Percentiles rank a stretch among this genome's conserved stretches.
These are phyloP conservation scores for Athalia circularis DNA, from an alignment of 2,888 invertebrate genomes.

Conservation along the genomic window DNA sequence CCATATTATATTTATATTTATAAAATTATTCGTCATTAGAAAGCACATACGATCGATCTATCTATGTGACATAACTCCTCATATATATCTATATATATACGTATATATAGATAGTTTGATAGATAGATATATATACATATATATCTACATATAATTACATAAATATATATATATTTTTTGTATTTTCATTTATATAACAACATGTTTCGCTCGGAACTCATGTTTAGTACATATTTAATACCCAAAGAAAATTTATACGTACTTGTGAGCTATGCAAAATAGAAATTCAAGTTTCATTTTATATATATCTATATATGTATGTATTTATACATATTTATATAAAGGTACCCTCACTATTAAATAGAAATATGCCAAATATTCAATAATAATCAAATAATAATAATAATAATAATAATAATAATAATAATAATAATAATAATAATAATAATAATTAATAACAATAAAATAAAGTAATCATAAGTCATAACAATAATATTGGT, in stretches of 20 bases:
- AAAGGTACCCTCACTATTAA: slow-evolving; percentile 70
- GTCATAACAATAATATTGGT: slow-evolving; percentile 70
- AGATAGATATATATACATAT: slow-evolving; percentile 64
- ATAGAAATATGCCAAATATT: slow-evolving; percentile 71
- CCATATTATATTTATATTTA: slow-evolving; percentile 72
- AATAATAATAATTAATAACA: slow-evolving; percentile 52
- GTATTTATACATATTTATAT: slow-evolving; percentile 61
- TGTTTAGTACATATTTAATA: slow-evolving; percentile 67
- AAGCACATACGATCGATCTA: slow-evolving; percentile 72
- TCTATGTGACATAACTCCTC: slow-evolving; percentile 70
- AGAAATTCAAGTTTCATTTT: slow-evolving; percentile 69
- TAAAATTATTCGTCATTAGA: slow-evolving; percentile 73
- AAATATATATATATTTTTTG: slow-evolving; percentile 58
- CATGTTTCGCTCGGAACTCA: slow-evolving; percentile 63
- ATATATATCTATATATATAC: slow-evolving; percentile 51
- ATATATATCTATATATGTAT: slow-evolving; percentile 63
- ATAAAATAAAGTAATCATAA: slow-evolving; percentile 64
- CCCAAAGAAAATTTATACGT: slow-evolving; percentile 47
- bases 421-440: slow-evolving; percentile 62
- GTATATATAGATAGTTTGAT: slow-evolving; percentile 58
- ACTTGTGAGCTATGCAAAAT: slow-evolving; percentile 72
- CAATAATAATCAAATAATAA: slow-evolving; percentile 70
- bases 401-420: slow-evolving; percentile 57
- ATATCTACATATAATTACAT: slow-evolving; percentile 63
- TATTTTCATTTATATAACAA: slow-evolving; percentile 62